Evolutionary conservation across 2,113 vertebrate species (phyloP).

Genomic region (Carlito syrichta): DNA sequence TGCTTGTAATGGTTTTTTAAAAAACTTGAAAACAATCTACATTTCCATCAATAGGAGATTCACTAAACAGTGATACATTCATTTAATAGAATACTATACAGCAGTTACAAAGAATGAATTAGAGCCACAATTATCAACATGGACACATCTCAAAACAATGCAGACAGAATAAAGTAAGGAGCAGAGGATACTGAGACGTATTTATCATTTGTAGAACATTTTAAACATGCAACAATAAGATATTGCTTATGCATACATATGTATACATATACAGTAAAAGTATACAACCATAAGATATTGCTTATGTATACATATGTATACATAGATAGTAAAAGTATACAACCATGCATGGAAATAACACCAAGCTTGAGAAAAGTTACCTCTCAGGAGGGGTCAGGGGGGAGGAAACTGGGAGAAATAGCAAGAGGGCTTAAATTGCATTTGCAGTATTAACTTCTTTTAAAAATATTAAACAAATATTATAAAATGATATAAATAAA

Average conservation of each 20-base stretch:
- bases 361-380: neutral
- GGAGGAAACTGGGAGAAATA: neutral
- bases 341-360: conserved; percentile 58
- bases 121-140: neutral
- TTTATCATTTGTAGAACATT: neutral
- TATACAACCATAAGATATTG: conserved; percentile 38
- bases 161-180: neutral
- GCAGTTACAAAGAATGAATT: neutral
- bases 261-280: too few relatives aligned
- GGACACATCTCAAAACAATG: neutral
- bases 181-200: neutral
- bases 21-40: neutral
- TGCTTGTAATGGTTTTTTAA: neutral
- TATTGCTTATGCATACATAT: neutral
- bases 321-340: neutral
- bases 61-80: neutral
- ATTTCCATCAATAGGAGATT: neutral
- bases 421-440: neutral
- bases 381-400: neutral
- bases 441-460: neutral
- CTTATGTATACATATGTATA: too few relatives aligned
- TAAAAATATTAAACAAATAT: neutral
- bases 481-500: neutral
- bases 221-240: conserved; percentile 51
- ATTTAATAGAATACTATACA: neutral